Percentiles rank a stretch among this genome's conserved stretches.
Evolutionary conservation across 2,888 invertebrate species (phyloP).

Genomic region (Pseudeuparius sepicola): DNA sequence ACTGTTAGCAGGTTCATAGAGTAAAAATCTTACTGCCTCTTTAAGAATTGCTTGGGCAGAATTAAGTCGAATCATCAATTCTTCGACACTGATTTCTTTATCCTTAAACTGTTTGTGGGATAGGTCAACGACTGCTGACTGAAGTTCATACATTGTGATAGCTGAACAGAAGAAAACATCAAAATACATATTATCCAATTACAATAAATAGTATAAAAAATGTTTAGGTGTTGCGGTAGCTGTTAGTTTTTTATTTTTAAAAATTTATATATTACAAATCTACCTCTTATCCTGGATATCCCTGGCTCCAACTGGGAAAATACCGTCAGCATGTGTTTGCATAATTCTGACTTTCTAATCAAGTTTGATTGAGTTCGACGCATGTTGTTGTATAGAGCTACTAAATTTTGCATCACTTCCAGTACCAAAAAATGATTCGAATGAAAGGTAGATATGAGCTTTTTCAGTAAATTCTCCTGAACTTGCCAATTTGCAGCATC

Average conservation of each 20-base stretch:
- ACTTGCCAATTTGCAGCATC: slow-evolving; percentile 42
- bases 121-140: slow-evolving; percentile 54
- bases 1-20: slow-evolving; percentile 60
- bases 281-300: slow-evolving; percentile 58
- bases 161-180: slow-evolving; percentile 46
- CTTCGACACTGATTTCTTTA: slow-evolving; percentile 46
- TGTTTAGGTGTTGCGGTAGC: too few relatives aligned
- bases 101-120: slow-evolving; percentile 52
- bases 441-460: slow-evolving; percentile 49
- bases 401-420: slow-evolving; percentile 59
- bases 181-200: too few relatives aligned
- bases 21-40: slow-evolving; percentile 52
- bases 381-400: slow-evolving; percentile 40
- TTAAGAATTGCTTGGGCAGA: slow-evolving; percentile 50
- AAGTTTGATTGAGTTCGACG: slow-evolving; percentile 37
- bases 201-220: too few relatives aligned
- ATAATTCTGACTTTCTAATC: slow-evolving; percentile 54
- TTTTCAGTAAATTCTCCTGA: slow-evolving; percentile 37
- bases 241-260: too few relatives aligned
- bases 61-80: slow-evolving; percentile 46
- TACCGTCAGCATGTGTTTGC: slow-evolving; percentile 53
- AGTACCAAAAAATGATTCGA: slow-evolving; percentile 58
- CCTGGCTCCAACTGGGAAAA: slow-evolving; percentile 60
- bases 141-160: slow-evolving; percentile 66
- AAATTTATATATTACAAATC: too few relatives aligned